Evolutionary conservation across 1,140 invertebrate species (phyloP).

Genomic region (Lucilia sericata): DNA sequence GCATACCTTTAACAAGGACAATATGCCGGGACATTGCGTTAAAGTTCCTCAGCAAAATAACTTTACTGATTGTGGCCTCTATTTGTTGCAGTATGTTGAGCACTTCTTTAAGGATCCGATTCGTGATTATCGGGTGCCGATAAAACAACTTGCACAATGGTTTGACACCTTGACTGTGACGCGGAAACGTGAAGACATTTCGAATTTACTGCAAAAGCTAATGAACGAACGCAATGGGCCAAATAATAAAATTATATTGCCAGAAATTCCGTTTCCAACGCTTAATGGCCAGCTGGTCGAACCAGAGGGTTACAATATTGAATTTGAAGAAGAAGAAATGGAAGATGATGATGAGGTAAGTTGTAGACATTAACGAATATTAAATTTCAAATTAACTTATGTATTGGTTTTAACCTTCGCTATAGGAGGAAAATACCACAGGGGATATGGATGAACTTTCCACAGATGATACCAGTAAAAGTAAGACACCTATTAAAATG

Average conservation of each 20-base stretch:
- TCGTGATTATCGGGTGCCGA: slow-evolving; percentile 79
- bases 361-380: not conserved
- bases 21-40: slow-evolving; percentile 84
- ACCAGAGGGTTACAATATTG: slow-evolving; percentile 61
- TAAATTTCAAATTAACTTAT: not conserved
- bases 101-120: slow-evolving; percentile 90
- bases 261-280: slow-evolving; percentile 76
- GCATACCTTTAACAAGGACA: slow-evolving; percentile 80
- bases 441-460: slow-evolving; percentile 60
- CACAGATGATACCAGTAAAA: slow-evolving; percentile 52
- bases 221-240: slow-evolving; percentile 74
- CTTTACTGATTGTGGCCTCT: slow-evolving; percentile 96
- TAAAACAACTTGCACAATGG: slow-evolving; percentile 81
- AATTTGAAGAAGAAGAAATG: slow-evolving; percentile 66
- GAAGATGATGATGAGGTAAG: slow-evolving; percentile 48
- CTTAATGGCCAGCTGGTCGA: slow-evolving; percentile 71
- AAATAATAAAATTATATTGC: slow-evolving; percentile 70
- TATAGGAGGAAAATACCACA: slow-evolving; percentile 55
- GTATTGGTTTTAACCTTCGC: not conserved
- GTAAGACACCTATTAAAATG: slow-evolving; percentile 36
- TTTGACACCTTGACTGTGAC: slow-evolving; percentile 83
- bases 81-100: slow-evolving; percentile 95
- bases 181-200: slow-evolving; percentile 82
- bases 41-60: slow-evolving; percentile 97
- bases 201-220: slow-evolving; percentile 77